Evolutionary conservation across 1,140 invertebrate species (phyloP).

Genomic region (Orussus abietinus): DNA sequence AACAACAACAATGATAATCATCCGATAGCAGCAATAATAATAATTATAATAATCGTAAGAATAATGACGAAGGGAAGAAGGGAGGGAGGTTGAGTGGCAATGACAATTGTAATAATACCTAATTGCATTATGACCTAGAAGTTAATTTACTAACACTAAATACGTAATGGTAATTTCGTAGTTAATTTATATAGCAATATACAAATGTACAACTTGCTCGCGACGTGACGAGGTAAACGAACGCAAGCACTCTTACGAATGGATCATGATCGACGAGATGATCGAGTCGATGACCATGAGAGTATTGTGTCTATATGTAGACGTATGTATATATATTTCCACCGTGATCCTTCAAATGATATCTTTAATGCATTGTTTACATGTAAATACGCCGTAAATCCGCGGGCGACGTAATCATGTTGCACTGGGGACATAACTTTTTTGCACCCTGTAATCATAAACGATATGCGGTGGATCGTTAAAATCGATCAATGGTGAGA

Average conservation of each 20-base stretch:
- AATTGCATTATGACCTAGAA: slow-evolving; percentile 25
- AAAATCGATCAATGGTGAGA: not conserved
- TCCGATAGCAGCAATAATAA: not conserved
- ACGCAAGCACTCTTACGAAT: too few species aligned
- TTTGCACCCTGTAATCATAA: slow-evolving; percentile 68
- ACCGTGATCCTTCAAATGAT: too few species aligned
- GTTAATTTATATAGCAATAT: slow-evolving; percentile 38
- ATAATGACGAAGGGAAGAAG: too few species aligned
- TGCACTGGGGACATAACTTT: slow-evolving; percentile 92
- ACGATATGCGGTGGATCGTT: not conserved
- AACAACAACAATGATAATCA: not conserved
- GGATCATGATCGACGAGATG: too few species aligned
- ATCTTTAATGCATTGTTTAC: too few species aligned
- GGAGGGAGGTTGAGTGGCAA: too few species aligned
- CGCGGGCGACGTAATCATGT: slow-evolving; percentile 85
- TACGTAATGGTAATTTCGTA: slow-evolving; percentile 41
- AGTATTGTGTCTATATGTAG: too few species aligned
- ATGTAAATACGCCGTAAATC: slow-evolving; percentile 87
- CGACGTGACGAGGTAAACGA: slow-evolving; percentile 14
- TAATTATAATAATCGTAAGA: not conserved
- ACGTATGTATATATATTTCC: too few species aligned
- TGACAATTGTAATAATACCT: too few species aligned
- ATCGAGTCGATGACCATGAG: too few species aligned
- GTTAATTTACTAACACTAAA: slow-evolving; percentile 32
- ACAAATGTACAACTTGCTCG: slow-evolving; percentile 44